phyloP scores from a whole-genome alignment of 2,888 invertebrate genomes.

The Anoplius nigerrimus region DNA sequence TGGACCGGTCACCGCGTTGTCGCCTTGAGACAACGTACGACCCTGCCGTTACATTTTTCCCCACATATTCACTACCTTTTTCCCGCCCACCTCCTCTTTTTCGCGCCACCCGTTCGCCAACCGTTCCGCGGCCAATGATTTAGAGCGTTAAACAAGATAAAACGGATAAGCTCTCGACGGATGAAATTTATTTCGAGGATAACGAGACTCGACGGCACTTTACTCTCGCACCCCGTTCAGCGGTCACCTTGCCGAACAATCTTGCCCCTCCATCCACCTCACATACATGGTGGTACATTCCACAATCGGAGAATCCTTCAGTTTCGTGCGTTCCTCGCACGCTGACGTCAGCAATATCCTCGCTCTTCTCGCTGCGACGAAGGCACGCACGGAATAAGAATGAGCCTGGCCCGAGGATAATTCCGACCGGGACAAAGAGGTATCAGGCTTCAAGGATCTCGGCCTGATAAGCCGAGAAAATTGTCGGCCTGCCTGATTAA shows the following conservation, averaged over 20 bases:
- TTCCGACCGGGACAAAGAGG: neutral
- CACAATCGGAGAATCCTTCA: neutral
- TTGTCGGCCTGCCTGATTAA: neutral
- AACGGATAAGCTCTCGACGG: conserved; percentile 10
- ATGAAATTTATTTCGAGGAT: conserved; percentile 40
- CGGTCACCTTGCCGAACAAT: neutral
- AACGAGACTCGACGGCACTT: conserved; percentile 33
- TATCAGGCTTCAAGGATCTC: neutral
- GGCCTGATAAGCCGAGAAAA: neutral
- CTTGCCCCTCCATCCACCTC: conserved; percentile 8
- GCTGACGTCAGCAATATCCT: neutral
- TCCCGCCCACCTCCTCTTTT: neutral
- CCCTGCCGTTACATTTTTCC: neutral
- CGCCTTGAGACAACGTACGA: conserved; percentile 13
- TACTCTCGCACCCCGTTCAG: conserved; percentile 28
- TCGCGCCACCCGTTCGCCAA: neutral
- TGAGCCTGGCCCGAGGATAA: neutral
- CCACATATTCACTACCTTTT: neutral
- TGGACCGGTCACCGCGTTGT: neutral
- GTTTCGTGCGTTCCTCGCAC: neutral
- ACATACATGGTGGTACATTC: no score
- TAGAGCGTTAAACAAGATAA: conserved; percentile 3
- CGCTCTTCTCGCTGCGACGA: neutral
- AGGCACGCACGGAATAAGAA: neutral
- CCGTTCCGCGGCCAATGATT: conserved; percentile 2